A percentile compares a stretch with the other conserved stretches of the same genome.
phyloP scores from a whole-genome alignment of 1,140 invertebrate genomes.

The Diachasma alloeum region DNA sequence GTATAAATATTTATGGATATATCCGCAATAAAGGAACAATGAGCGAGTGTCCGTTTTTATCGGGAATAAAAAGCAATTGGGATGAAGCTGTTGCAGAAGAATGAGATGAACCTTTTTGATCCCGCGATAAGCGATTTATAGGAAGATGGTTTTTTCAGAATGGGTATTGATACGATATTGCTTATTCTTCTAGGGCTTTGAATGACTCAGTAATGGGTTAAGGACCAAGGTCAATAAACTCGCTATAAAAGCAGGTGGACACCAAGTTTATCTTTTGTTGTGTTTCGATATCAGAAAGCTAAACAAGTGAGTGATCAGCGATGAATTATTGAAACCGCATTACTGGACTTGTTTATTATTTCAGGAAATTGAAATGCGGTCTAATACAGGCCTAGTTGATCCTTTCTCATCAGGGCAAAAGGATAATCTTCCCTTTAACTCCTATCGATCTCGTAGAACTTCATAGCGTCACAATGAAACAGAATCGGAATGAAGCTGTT shows the following conservation, averaged over 20 bases:
- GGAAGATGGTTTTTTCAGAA: not conserved
- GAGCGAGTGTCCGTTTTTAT: not conserved
- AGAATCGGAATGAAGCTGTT: not conserved
- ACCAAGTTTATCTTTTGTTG: not conserved
- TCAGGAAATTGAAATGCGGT: not conserved
- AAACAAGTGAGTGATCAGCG: not conserved
- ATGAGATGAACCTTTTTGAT: not conserved
- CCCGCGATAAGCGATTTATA: not conserved
- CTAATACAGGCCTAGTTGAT: not conserved
- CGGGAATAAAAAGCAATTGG: not conserved
- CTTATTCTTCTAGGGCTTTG: not conserved
- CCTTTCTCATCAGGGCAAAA: not conserved
- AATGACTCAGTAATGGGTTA: not conserved
- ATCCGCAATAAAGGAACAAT: not conserved
- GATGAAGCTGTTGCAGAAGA: not conserved
- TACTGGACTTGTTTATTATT: not conserved
- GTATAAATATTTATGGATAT: not conserved
- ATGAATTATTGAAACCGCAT: too few relatives aligned
- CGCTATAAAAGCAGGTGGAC: not conserved
- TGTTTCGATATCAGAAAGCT: not conserved
- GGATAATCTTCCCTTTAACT: conserved; percentile 38
- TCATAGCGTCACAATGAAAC: not conserved
- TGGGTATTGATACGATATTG: not conserved
- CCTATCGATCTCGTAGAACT: conserved; percentile 35
- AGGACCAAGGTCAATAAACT: not conserved